A percentile compares a stretch with the other conserved stretches of the same genome.
Conservation (phyloP, 2,888 invertebrate genomes). For the Heliconius hortense region DNA sequence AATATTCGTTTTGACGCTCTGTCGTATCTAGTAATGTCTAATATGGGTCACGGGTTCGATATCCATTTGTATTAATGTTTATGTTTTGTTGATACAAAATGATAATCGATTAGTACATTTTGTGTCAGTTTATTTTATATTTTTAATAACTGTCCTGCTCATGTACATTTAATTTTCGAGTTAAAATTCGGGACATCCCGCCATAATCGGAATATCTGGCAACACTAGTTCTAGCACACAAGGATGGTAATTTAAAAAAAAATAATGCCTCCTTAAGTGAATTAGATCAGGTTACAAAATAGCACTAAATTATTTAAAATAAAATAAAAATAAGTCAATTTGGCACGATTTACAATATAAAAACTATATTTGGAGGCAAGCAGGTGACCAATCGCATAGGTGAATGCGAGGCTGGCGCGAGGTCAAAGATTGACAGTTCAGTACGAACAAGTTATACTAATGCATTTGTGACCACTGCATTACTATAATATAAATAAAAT, state of each 20-base stretch:
- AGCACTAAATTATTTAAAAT: background rate
- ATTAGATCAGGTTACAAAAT: background rate
- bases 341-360: slow-evolving; percentile 46
- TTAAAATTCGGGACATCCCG: too few relatives aligned
- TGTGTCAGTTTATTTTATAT: too few relatives aligned
- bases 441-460: slow-evolving; percentile 16
- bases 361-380: slow-evolving; percentile 72
- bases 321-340: slow-evolving; percentile 3
- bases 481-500: background rate
- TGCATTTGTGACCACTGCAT: background rate
- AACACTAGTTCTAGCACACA: too few relatives aligned
- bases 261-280: background rate
- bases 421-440: slow-evolving; percentile 51
- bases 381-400: slow-evolving; percentile 71
- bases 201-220: too few relatives aligned
- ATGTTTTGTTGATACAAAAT: too few relatives aligned
- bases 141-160: too few relatives aligned
- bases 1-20: background rate
- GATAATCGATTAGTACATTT: too few relatives aligned
- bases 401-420: slow-evolving; percentile 74
- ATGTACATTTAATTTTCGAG: too few relatives aligned
- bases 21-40: background rate
- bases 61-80: too few relatives aligned
- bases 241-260: too few relatives aligned
- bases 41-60: background rate